Evolutionary conservation across 1,140 invertebrate species (phyloP), one percentile per base, ranked within the genome.

Genomic region (Drosophila erecta): DNA sequence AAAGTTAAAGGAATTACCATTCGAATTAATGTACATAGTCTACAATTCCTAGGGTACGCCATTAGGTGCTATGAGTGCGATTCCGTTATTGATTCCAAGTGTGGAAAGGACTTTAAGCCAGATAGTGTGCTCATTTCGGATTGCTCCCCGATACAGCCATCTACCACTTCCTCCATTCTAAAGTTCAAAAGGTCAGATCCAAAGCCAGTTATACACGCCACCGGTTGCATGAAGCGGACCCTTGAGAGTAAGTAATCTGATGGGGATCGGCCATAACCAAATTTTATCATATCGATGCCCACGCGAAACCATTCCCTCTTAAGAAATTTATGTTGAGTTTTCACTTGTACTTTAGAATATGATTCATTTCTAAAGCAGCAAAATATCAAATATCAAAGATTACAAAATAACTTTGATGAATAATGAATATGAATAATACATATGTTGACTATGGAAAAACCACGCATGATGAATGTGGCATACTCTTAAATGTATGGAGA

Each of bases 51-150:
- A 87, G 83, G 84, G 33, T 87, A 89, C 53, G 90, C 90, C 65
- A 65, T 91, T 40, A 77, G 86, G 22, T 91, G 90, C 70, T 91
- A 91, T 64, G 64, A 78, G 20, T 91, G 90, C 44, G 90, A 91
- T 3, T 91, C 90, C 1, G 0, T 74, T 1, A 70, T 43, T 7
- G 67, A 53, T 6, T 17, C 73, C 22, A 79, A 91, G 41, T 91
- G 90, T 30, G 90, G 90, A 30, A 62, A 66, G 59, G 67, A 90
- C 14, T 86, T 91, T 17, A 86, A 91, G 59, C 49, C 69, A 15
- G 78, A 85, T 6, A 27, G 64, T 6, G 57, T 11, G 5, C 17
- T 71, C 14, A 56, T 91, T 11, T 27, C 79, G 47, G 90, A 91
- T 47, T 91, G 90, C 30, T 0, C 66, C 33, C 76, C 55, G 41